phyloP scores from a whole-genome alignment of 2,797 vertebrate genomes.

The Phylloscopus collybita region DNA sequence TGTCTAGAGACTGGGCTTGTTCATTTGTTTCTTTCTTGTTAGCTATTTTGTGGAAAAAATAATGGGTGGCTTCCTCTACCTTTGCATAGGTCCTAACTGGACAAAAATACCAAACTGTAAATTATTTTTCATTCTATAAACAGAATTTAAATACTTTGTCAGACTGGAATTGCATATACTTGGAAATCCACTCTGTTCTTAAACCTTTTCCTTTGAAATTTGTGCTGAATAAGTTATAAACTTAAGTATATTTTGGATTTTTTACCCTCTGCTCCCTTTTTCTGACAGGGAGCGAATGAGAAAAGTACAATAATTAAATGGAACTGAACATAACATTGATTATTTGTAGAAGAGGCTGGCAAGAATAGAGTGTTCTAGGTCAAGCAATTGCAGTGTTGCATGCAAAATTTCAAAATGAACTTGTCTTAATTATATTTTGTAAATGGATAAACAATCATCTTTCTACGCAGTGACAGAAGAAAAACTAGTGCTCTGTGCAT shows the following conservation, averaged over 20 bases:
- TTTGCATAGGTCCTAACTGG: conserved; percentile 30
- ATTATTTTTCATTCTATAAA: conserved; percentile 29
- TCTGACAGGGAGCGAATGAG: neutral
- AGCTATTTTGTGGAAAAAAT: conserved; percentile 28
- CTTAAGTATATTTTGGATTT: conserved; percentile 11
- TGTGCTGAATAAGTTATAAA: conserved; percentile 40
- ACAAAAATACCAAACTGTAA: conserved; percentile 30
- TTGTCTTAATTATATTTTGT: conserved; percentile 80
- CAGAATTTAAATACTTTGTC: conserved; percentile 16
- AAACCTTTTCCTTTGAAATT: conserved; percentile 13
- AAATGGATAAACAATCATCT: conserved; percentile 81
- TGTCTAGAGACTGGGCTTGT: conserved; percentile 19
- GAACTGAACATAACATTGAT: conserved; percentile 40
- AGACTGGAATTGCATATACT: conserved; percentile 4
- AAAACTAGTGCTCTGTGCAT: conserved; percentile 78
- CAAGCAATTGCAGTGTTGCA: conserved; percentile 81
- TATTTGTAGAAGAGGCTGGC: conserved; percentile 76
- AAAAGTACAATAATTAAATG: conserved; percentile 17
- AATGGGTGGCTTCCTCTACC: conserved; percentile 25
- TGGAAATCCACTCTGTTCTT: conserved; percentile 28
- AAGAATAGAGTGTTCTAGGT: conserved; percentile 75
- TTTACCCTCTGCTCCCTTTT: conserved; percentile 12
- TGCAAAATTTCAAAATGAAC: conserved; percentile 75
- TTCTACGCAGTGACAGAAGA: conserved; percentile 77
- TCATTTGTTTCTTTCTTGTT: conserved; percentile 39